Conservation (phyloP, 1,140 invertebrate genomes). For the Gonioctena quinquepunctata region DNA sequence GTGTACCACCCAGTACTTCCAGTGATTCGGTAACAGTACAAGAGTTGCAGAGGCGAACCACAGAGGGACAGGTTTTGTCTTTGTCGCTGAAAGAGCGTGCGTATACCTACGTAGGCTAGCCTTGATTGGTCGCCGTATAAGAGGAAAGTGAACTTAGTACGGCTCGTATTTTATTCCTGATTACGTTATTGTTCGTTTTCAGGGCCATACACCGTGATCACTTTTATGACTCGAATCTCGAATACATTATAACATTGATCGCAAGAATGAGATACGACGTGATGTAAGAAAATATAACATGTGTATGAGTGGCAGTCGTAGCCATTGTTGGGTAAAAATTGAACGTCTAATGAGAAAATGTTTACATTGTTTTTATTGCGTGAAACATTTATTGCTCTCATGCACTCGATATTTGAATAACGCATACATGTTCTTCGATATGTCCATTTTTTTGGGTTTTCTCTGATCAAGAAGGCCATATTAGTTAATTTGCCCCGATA, state of each 20-base stretch:
- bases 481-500: too few relatives aligned
- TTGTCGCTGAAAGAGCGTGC: background rate
- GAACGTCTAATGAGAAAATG: too few relatives aligned
- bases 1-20: background rate
- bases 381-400: too few relatives aligned
- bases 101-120: background rate
- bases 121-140: conserved; percentile 15
- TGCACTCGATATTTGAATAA: too few relatives aligned
- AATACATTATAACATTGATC: background rate
- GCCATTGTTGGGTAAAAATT: background rate
- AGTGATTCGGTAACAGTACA: background rate
- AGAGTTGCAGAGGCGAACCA: conserved; percentile 7
- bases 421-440: too few relatives aligned
- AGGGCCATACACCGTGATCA: conserved; percentile 9
- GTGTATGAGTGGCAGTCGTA: background rate
- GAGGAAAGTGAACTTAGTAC: conserved; percentile 15
- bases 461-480: too few relatives aligned
- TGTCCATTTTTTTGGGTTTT: too few relatives aligned
- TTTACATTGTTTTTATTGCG: too few relatives aligned
- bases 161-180: conserved; percentile 10
- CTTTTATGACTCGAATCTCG: too few relatives aligned
- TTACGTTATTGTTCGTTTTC: conserved; percentile 19
- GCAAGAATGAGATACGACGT: background rate
- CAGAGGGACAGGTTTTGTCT: conserved; percentile 13
- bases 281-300: conserved; percentile 7